Conservation (phyloP, 2,797 vertebrate species). For the Sparidentex hasta region DNA sequence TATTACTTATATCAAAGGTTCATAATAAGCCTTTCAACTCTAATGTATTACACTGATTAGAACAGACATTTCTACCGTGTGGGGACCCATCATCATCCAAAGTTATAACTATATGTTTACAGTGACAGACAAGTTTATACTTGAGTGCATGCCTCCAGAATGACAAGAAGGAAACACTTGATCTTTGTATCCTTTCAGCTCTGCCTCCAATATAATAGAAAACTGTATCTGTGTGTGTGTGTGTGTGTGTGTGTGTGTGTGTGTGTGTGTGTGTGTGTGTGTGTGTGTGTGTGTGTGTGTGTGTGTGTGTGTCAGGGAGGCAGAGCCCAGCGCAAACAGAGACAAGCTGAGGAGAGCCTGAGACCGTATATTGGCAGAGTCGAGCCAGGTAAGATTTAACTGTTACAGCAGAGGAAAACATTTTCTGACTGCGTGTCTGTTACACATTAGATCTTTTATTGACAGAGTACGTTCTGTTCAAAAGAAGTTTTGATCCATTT, state of each 20-base stretch:
- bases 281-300: slow-evolving; percentile 7
- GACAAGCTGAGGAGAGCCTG: slow-evolving; percentile 80
- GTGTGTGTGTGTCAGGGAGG: slow-evolving; percentile 69
- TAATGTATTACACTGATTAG: background rate
- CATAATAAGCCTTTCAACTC: background rate
- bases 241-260: slow-evolving; percentile 17
- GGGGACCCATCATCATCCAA: background rate
- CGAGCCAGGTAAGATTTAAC: slow-evolving; percentile 76
- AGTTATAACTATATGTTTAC: background rate
- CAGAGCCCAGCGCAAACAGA: slow-evolving; percentile 81
- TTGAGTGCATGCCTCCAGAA: slow-evolving; percentile 18
- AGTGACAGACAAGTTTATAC: slow-evolving; percentile 10
- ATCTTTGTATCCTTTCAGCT: slow-evolving; percentile 1
- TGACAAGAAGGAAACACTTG: slow-evolving; percentile 2
- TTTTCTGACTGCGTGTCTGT: background rate
- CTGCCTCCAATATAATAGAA: background rate
- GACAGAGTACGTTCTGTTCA: background rate
- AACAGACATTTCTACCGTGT: background rate
- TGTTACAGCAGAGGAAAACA: background rate
- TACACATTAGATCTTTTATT: too few relatives aligned
- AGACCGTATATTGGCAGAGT: slow-evolving; percentile 85
- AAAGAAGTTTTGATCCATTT: background rate
- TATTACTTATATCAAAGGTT: slow-evolving; percentile 4
- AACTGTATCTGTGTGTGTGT: background rate
- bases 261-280: slow-evolving; percentile 6